A percentile compares a stretch with the other conserved stretches of the same genome.
Conservation (phyloP, 2,113 vertebrate species). For the Chauna torquata region DNA sequence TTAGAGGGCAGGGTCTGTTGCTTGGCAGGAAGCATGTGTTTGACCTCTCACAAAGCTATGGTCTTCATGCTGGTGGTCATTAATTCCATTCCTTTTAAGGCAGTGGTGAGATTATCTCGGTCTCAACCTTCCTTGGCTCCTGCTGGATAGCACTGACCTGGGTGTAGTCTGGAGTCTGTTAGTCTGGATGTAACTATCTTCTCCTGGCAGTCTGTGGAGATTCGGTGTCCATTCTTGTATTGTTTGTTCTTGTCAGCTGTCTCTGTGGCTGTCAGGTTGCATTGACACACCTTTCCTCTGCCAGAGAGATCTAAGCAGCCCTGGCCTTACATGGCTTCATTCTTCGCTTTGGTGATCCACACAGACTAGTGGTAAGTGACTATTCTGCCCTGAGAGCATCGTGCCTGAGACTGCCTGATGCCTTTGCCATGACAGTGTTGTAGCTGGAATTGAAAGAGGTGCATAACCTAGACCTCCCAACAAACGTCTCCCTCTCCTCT, state of each 20-base stretch:
- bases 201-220: neutral
- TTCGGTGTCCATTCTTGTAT: neutral
- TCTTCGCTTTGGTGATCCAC: neutral
- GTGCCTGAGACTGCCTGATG: neutral
- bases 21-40: conserved; percentile 17
- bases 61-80: conserved; percentile 32
- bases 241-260: conserved; percentile 15
- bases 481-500: neutral
- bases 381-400: neutral
- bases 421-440: neutral
- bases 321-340: neutral
- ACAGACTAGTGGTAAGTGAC: neutral
- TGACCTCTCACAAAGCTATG: conserved; percentile 35
- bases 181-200: neutral
- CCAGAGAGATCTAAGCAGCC: neutral
- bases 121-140: conserved; percentile 27
- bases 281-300: neutral
- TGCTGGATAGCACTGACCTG: conserved; percentile 15
- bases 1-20: neutral
- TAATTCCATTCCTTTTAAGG: conserved; percentile 62
- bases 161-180: conserved; percentile 36
- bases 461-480: neutral
- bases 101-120: neutral
- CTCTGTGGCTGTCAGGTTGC: neutral
- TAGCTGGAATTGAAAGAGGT: neutral